Evolutionary conservation across 92 coral and sea anemone genomes (phyloP), one percentile per base, ranked within the genome.

Genomic region (Actinostola sp.): DNA sequence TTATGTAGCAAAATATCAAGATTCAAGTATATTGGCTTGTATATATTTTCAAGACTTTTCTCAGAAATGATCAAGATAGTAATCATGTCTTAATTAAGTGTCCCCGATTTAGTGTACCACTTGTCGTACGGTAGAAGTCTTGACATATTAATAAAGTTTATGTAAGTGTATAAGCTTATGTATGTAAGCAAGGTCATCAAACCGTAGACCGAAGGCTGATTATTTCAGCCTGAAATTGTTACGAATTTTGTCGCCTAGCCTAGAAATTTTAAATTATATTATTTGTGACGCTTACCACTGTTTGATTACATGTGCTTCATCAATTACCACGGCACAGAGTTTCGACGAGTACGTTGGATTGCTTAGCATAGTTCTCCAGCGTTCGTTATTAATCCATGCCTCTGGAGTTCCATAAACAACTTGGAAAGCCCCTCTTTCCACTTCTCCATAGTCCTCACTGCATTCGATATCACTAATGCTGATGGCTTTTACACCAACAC

Each of bases 331-430:
- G 45, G 79, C 84, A 77, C 75, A 70, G 14, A 70, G 80, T 48
- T 77, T 83, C 5, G 55, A 63, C 2, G 35, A 41, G 42, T 67
- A 71, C 14, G 67, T 67, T 35, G 48, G 49, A 25, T 71, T 84
- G 20, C 61, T 44, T 28, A 78, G 33, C 89, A 84, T 78, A 26
- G 29, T 29, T 64, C 75, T 42, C 89, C 85, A 84, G 39, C 69
- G 88, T 13, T 83, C 67, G 25, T 77, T 83, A 60, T 48, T 24
- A 1, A 83, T 66, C 84, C 88, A 77, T 33, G 83, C 84, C 51
- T 83, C 84, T 11, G 88, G 88, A 13, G 88, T 71, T 41, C 88
- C 88, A 55, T 49, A 69, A 9, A 76, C 88, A 0, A 83, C 44
- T 3, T 72, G 79, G 50, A 60, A 84, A 3, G 56, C 21, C 12